A percentile compares a stretch with the other conserved stretches of the same genome.
Evolutionary conservation across 2,113 vertebrate species (phyloP).

Genomic region (Colius striatus): DNA sequence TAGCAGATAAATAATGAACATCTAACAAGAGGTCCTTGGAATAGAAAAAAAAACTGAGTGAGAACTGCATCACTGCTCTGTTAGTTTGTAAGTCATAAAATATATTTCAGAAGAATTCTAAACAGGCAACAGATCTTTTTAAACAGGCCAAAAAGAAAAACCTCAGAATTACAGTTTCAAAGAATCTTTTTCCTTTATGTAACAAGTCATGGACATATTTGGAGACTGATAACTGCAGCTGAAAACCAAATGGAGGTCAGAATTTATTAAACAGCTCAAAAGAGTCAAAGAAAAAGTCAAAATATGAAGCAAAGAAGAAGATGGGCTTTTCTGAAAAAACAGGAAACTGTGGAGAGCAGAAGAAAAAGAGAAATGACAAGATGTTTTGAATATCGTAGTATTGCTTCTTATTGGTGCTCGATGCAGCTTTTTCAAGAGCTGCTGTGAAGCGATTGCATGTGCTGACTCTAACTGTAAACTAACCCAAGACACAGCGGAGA

Average conservation of each 20-base stretch:
- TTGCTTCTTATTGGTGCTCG: background rate
- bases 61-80: background rate
- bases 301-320: background rate
- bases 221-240: slow-evolving; percentile 12
- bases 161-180: slow-evolving; percentile 26
- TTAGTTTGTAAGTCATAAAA: background rate
- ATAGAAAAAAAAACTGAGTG: background rate
- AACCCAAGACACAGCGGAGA: background rate
- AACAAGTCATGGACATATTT: slow-evolving; percentile 1
- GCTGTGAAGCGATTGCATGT: background rate
- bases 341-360: background rate
- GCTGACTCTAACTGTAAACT: background rate
- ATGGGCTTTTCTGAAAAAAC: background rate
- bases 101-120: slow-evolving; percentile 28
- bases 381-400: background rate
- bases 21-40: slow-evolving; percentile 8
- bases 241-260: background rate
- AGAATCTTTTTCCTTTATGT: background rate
- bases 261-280: background rate
- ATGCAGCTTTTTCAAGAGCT: background rate
- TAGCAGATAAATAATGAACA: slow-evolving; percentile 60
- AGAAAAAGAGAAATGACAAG: background rate
- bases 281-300: background rate
- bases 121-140: background rate
- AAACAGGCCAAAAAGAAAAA: slow-evolving; percentile 13